Conservation (phyloP, 92 coral and sea anemone genomes). For the Paramuricea clavata region DNA sequence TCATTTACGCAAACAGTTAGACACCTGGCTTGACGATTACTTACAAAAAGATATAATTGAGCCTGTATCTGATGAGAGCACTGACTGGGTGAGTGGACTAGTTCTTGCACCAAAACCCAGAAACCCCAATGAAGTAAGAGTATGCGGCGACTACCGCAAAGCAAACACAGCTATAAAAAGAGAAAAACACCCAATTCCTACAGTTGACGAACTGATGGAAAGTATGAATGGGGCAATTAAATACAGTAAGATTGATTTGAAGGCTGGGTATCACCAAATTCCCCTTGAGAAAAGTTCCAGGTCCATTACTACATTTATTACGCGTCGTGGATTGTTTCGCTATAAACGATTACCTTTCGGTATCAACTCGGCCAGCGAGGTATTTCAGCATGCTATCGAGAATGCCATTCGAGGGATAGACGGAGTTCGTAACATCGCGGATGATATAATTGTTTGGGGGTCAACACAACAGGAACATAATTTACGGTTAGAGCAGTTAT, state of each 20-base stretch:
- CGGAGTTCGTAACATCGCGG: conserved; percentile 64
- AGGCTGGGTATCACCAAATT: conserved; percentile 62
- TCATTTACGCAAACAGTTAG: conserved; percentile 55
- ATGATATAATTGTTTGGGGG: conserved; percentile 53
- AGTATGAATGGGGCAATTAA: conserved; percentile 48
- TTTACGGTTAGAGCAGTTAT: background rate
- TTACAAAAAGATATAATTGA: conserved; percentile 55
- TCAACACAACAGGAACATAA: conserved; percentile 63
- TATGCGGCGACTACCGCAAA: conserved; percentile 61
- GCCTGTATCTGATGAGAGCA: conserved; percentile 49
- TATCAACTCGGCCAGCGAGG: conserved; percentile 51
- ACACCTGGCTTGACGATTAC: conserved; percentile 60
- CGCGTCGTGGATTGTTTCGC: conserved; percentile 46
- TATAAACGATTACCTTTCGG: conserved; percentile 44
- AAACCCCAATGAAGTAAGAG: conserved; percentile 50
- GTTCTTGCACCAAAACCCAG: conserved; percentile 59
- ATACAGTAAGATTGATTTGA: conserved; percentile 52
- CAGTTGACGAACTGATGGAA: conserved; percentile 57
- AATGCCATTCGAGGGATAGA: conserved; percentile 65
- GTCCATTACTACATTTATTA: conserved; percentile 48
- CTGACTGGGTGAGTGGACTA: conserved; percentile 64
- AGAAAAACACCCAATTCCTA: conserved; percentile 52
- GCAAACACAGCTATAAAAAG: conserved; percentile 47
- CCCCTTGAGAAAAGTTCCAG: conserved; percentile 34
- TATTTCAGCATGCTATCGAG: conserved; percentile 47